phyloP scores from a whole-genome alignment of 2,113 vertebrate species.

The Vombatus ursinus region DNA sequence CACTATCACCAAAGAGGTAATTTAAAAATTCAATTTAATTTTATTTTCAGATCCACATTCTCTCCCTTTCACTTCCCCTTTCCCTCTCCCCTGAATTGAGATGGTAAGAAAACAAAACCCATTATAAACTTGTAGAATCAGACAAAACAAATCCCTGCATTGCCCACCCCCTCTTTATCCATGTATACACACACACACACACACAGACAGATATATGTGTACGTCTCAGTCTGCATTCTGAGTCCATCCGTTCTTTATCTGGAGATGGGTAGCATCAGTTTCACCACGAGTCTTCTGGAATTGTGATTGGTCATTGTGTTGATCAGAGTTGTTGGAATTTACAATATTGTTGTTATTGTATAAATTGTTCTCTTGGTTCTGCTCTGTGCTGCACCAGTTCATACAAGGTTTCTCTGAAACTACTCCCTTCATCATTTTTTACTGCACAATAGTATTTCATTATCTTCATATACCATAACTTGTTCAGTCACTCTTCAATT shows the following conservation, averaged over 20 bases:
- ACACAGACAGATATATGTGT: background rate
- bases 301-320: background rate
- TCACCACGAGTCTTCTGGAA: background rate
- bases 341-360: background rate
- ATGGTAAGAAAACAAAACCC: background rate
- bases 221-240: background rate
- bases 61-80: background rate
- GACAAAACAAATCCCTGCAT: background rate
- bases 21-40: background rate
- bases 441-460: background rate
- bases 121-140: background rate
- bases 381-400: background rate
- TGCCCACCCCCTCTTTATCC: too few relatives aligned
- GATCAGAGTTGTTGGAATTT: background rate
- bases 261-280: background rate
- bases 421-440: background rate
- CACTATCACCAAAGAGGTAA: background rate
- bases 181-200: too few relatives aligned
- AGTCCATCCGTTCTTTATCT: background rate
- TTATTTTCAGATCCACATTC: background rate
- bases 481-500: background rate
- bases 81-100: background rate
- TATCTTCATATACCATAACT: background rate
- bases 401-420: background rate
- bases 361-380: background rate